Evolutionary conservation across 64 coral and sea anemone species (phyloP), one percentile per base, ranked within the genome.

Genomic region (Acropora yongei): DNA sequence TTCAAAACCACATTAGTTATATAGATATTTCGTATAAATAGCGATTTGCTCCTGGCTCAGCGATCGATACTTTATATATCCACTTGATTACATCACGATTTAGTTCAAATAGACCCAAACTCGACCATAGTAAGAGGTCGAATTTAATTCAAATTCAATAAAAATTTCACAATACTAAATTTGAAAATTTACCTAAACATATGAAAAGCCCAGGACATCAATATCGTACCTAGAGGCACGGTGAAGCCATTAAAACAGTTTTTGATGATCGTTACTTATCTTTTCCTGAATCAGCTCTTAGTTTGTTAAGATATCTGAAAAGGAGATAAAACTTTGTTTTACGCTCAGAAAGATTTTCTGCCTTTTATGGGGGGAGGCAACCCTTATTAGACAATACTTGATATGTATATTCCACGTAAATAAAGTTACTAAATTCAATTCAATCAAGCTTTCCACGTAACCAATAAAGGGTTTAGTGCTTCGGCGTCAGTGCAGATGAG

Each of bases 1-100:
- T 71, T 20, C 19, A 8, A 84, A 69, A 44, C 44, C 63, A 48
- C 20, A 18, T 49, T 11, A 47, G 48, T 10, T 69, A 84, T 84
- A 67, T 84, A 84, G 61, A 84, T 20, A 8, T 48, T 41, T 44
- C 44, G 13, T 84, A 84, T 71, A 84, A 84, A 69, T 40, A 66
- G 3, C 41, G 67, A 46, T 18, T 48, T 63, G 11, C 44, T 30
- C 30, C 30, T 30, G 30, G 30, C 43, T 19, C 14, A 71, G 71
- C n/a, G 44, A 57, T 16, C 6, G 44, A 68, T 68, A 72, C 49
- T 30, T 0, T 30, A 30, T 63, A 63, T 14, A 14, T 63, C 17
- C 18, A 48, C 61, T 40, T 8, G 18, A 48, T 19, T 47, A 6
- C 6, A 48, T 47, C 10, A 45, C 69, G 14, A 48, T 69, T 84